These are phyloP conservation scores for Stenopsyche tienmushanensis DNA, from an alignment of 1,140 invertebrate genomes.

Conservation along the genomic window DNA sequence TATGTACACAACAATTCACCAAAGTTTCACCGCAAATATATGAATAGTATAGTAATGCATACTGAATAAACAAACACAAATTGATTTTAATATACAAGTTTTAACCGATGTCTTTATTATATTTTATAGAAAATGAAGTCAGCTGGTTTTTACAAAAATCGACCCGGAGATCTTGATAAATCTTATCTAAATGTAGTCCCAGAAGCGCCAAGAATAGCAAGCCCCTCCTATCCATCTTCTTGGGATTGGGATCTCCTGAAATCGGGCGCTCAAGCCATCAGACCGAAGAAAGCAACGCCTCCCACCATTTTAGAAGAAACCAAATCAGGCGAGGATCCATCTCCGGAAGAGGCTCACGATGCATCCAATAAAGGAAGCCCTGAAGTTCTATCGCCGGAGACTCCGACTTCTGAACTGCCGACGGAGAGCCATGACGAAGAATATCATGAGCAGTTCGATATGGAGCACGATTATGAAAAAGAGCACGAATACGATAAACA, in stretches of 20 bases:
- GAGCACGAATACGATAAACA: conserved; percentile 13
- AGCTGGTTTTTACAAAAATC: conserved; percentile 74
- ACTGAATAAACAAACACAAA: no score
- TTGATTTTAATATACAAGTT: no score
- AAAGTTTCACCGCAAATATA: no score
- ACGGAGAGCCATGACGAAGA: conserved; percentile 34
- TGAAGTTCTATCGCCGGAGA: conserved; percentile 13
- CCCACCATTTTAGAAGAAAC: conserved; percentile 7
- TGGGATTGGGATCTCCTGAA: conserved; percentile 74
- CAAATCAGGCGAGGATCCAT: neutral
- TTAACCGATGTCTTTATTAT: no score
- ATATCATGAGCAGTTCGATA: neutral
- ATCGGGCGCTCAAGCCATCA: conserved; percentile 26
- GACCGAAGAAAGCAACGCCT: conserved; percentile 17
- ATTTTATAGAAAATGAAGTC: conserved; percentile 79
- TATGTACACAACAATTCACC: no score
- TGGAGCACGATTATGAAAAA: conserved; percentile 5
- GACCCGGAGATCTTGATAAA: conserved; percentile 72
- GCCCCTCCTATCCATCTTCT: conserved; percentile 62
- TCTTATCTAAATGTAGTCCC: conserved; percentile 68
- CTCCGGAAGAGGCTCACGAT: neutral
- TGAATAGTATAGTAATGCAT: no score
- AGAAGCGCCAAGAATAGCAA: conserved; percentile 74
- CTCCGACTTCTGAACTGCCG: conserved; percentile 18
- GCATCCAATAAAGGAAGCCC: neutral